Conservation (phyloP, 2,113 vertebrate species). For the Centropristis striata region DNA sequence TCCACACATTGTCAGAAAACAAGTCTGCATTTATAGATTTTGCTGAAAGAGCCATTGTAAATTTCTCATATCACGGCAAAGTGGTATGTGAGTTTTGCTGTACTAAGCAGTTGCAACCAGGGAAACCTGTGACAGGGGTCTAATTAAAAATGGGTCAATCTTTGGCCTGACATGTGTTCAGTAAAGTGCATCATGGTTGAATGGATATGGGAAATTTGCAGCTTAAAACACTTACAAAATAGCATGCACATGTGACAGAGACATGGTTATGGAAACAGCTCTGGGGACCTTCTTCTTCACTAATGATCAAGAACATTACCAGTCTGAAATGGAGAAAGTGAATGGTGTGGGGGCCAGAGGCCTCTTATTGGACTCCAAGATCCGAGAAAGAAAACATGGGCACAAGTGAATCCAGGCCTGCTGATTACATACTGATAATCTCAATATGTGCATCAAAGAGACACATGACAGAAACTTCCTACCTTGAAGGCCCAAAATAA, state of each 20-base stretch:
- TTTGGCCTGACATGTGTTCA: neutral
- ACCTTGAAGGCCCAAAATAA: neutral
- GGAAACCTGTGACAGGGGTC: neutral
- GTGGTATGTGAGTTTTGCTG: neutral
- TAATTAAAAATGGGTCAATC: neutral
- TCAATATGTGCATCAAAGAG: neutral
- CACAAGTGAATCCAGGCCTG: neutral
- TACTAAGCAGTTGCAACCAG: neutral
- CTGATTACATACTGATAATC: neutral
- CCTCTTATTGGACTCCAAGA: neutral
- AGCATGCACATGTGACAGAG: too few species aligned
- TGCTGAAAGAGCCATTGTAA: neutral
- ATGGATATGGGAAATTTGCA: neutral
- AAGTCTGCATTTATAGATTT: neutral
- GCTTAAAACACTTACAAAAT: neutral
- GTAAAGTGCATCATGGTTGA: neutral
- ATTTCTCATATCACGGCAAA: neutral
- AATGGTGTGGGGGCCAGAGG: neutral
- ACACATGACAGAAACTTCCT: neutral
- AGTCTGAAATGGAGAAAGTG: neutral
- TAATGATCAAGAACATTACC: conserved; percentile 5
- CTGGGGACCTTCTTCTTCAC: neutral
- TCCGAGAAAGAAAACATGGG: neutral
- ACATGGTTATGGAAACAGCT: neutral
- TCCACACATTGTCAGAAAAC: neutral